These are phyloP conservation scores for Ceratina calcarata DNA, from an alignment of 1,140 invertebrate genomes.

Conservation along the genomic window DNA sequence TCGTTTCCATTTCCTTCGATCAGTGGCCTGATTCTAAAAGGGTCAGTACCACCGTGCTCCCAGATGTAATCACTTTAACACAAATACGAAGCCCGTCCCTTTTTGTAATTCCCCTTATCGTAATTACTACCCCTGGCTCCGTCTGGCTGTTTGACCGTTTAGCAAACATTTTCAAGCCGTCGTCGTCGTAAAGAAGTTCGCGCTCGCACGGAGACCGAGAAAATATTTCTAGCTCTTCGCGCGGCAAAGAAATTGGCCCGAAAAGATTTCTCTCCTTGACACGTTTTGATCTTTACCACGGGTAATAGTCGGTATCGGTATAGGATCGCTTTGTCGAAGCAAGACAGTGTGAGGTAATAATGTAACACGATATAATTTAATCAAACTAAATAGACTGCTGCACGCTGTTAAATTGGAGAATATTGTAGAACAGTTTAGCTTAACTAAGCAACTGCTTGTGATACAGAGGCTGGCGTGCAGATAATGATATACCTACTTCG, in stretches of 20 bases:
- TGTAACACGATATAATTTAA: background rate
- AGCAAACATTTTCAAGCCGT: background rate
- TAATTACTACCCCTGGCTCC: constrained; percentile 8
- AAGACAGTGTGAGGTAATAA: background rate
- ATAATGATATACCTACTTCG: too few species aligned
- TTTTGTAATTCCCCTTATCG: constrained; percentile 41
- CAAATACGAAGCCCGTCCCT: background rate
- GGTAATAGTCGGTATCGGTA: too few species aligned
- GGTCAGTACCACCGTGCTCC: constrained; percentile 41
- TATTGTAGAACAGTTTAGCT: background rate
- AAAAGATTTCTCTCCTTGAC: background rate
- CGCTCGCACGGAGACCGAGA: background rate
- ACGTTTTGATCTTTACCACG: background rate
- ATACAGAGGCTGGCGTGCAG: too few species aligned
- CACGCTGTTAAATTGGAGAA: background rate
- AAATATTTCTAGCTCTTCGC: background rate
- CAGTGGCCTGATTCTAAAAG: constrained; percentile 35
- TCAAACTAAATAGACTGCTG: background rate
- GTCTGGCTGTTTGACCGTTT: constrained; percentile 4
- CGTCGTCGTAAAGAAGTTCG: background rate
- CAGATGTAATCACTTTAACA: constrained; percentile 44
- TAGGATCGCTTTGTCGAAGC: background rate
- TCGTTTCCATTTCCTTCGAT: constrained; percentile 38
- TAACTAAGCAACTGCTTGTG: background rate
- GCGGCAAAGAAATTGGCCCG: background rate